Base-by-base conservation (phyloP, 2,888 invertebrate genomes). In the Apoda limacodes region DNA sequence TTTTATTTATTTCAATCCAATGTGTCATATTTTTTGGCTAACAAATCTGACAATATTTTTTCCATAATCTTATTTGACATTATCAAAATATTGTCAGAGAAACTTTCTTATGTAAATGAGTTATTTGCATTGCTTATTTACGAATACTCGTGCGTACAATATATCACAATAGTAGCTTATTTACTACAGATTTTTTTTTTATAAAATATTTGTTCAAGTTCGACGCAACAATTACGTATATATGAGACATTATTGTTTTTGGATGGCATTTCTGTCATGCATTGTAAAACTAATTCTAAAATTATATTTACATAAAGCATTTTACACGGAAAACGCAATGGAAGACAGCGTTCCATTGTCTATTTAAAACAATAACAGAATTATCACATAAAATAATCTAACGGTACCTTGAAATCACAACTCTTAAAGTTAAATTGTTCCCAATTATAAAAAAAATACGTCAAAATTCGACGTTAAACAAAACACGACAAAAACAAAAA, bases 381-480 rank as follows among this genome's bases (percentile, higher is more conserved):
- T 68, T 76, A 78, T 78, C 76, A 78, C 78, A 75, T 70, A 75
- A 56, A 67, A 58, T 62, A 63, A 61, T 59, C 57, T 68, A 67
- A 69, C 59, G 65, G 71, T 66, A 70, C 62, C 63, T 60, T 63
- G 59, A 74, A 74, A 80, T 75, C 78, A 78, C 76, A 67, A 65
- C 66, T 40, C 75, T 75, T 80, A 76, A 55, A 49, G 65, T 60
- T 71, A 74, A 70, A 68, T 76, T 78, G 75, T 74, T 76, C 76
- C 76, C 67, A 72, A 71, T 72, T 58, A n/a, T n/a, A n/a, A 59
- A 41, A 55, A 60, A 57, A 58, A 49, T 52, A 60, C 60, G 65
- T 58, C 64, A 65, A 71, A 51, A 70, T 34, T 46, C 52, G 60
- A 66, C 60, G 53, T 43, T 39, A 48, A 64, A 66, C 56, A 68